These are phyloP conservation scores for Thamnaconus septentrionalis DNA, from an alignment of 2,113 vertebrate genomes.

Conservation along the genomic window DNA sequence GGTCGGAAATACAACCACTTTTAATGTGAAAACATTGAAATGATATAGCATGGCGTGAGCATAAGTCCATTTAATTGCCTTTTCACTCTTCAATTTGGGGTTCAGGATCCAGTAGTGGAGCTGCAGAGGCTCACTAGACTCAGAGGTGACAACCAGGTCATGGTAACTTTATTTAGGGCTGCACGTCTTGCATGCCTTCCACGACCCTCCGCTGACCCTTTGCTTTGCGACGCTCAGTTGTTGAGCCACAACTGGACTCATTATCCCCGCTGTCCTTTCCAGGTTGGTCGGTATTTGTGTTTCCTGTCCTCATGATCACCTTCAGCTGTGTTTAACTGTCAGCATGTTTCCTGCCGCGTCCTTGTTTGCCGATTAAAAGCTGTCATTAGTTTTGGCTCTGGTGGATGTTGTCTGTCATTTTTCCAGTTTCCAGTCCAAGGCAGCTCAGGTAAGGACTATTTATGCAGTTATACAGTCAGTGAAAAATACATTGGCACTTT, in stretches of 20 bases:
- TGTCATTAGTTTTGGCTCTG: conserved; percentile 11
- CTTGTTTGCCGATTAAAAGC: conserved; percentile 15
- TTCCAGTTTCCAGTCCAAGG: conserved; percentile 2
- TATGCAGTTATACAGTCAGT: conserved; percentile 6
- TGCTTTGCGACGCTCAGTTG: not conserved
- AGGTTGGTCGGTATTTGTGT: not conserved
- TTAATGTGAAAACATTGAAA: too few species aligned
- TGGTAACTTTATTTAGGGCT: not conserved
- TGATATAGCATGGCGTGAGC: too few species aligned
- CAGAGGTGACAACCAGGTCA: not conserved
- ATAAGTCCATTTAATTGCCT: too few species aligned
- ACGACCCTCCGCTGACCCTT: too few species aligned
- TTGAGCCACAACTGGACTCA: conserved; percentile 1
- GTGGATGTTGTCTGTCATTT: conserved; percentile 8
- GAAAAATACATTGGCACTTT: not conserved
- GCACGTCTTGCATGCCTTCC: not conserved
- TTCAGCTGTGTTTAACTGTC: conserved; percentile 8
- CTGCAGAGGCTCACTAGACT: conserved; percentile 1
- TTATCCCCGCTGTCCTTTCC: not conserved
- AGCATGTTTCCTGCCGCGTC: not conserved
- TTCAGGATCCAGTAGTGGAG: not conserved
- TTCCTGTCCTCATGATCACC: conserved; percentile 7
- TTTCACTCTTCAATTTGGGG: too few species aligned
- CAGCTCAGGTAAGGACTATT: conserved; percentile 2
- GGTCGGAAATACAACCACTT: too few species aligned